Conservation (phyloP, 1,140 invertebrate genomes). For the Aphelinus certus region DNA sequence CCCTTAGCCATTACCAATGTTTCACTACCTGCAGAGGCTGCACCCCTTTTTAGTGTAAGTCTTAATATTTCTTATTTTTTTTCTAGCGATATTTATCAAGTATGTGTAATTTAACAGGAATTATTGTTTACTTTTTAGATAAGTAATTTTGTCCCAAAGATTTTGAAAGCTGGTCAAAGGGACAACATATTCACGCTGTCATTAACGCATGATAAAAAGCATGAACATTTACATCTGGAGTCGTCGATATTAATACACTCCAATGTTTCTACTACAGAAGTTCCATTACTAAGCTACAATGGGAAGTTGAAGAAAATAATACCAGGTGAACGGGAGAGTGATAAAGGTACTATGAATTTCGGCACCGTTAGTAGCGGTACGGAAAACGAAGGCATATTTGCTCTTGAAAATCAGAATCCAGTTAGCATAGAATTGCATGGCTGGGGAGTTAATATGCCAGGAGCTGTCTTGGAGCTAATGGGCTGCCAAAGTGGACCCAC, state of each 20-base stretch:
- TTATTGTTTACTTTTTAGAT: slow-evolving; percentile 66
- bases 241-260: slow-evolving; percentile 75
- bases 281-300: slow-evolving; percentile 80
- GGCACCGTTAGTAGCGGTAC: slow-evolving; percentile 78
- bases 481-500: slow-evolving; percentile 73
- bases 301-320: slow-evolving; percentile 73
- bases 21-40: slow-evolving; percentile 71
- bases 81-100: slow-evolving; percentile 2
- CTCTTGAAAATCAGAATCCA: slow-evolving; percentile 81
- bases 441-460: slow-evolving; percentile 76
- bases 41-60: slow-evolving; percentile 70
- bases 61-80: background rate
- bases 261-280: slow-evolving; percentile 76
- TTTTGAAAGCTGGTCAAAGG: slow-evolving; percentile 72
- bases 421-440: slow-evolving; percentile 74
- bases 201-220: slow-evolving; percentile 65
- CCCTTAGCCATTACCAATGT: slow-evolving; percentile 77
- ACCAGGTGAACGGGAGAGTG: slow-evolving; percentile 63
- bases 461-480: slow-evolving; percentile 73
- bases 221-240: slow-evolving; percentile 71
- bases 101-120: background rate
- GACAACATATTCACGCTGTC: slow-evolving; percentile 71
- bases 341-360: slow-evolving; percentile 75
- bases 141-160: slow-evolving; percentile 70
- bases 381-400: slow-evolving; percentile 75